Base-by-base conservation (phyloP, 1,140 invertebrate genomes). In the Hetaerina americana region DNA sequence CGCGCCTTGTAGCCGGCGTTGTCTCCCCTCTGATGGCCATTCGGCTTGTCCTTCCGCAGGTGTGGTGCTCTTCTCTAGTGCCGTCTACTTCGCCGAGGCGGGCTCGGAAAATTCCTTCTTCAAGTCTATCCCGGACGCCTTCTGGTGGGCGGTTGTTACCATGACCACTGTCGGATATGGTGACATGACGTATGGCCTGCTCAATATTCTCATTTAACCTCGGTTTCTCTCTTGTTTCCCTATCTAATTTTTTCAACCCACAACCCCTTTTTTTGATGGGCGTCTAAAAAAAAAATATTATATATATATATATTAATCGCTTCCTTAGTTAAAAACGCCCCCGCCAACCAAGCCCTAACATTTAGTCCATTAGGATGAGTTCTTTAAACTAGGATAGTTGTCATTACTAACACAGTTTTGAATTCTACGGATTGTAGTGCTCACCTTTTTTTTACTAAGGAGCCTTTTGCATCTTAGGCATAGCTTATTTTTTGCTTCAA, bases 151-250 rank as follows among this genome's bases (percentile, higher is more conserved):
- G 72, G 90, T 95, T 73, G 92, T 94, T 76, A 94, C 92, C 75
- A 94, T 94, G 90, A 93, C 90, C 75, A 99, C 96, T 84, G 96
- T 99, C 84, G 97, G 97, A 85, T 99, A 99, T 90, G 97, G 97
- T 87, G 97, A 99, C 87, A 98, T 99, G 96, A 95, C 92, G 92
- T 94, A 94, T 91, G 92, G 89, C 89, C 84, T 87, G 86, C 84
- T 87, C 85, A 86, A 78, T 85, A 86, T 87, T 57, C 22, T 57
- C 40, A 57, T 57, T 57, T 57, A 57, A 57, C 40, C 40, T 57
- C 40, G 40, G 40, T 57, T 57, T 57, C 40, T 57, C 40, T 57
- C 40, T 57, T 57, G 22, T 57, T 57, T 57, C 40, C 22, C 40
- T 57, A 57, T 57, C 40, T 57, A 57, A 57, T 57, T 57, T 57